A percentile compares a stretch with the other conserved stretches of the same genome.
Evolutionary conservation across 2,113 vertebrate genomes (phyloP).

Genomic region (Oriolus oriolus): DNA sequence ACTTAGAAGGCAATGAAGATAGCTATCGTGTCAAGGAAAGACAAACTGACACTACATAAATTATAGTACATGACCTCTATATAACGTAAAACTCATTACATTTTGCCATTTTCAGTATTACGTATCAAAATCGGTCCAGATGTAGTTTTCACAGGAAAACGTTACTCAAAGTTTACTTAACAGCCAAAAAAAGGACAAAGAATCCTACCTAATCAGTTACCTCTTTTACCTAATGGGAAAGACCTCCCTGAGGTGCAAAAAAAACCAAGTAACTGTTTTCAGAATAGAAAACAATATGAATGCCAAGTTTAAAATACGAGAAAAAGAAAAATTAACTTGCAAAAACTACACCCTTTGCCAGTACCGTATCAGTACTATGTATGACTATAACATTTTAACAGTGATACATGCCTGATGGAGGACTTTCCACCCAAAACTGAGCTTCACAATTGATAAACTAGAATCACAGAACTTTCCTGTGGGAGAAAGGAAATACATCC

Average conservation of each 20-base stretch:
- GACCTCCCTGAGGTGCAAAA: not conserved
- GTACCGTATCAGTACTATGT: rapidly evolving
- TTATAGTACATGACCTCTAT: not conserved
- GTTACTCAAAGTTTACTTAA: not conserved
- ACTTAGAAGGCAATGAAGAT: not conserved
- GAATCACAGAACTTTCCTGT: not conserved
- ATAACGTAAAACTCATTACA: not conserved
- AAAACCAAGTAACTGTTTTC: not conserved
- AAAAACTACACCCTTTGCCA: not conserved
- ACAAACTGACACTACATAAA: not conserved
- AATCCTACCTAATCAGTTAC: not conserved
- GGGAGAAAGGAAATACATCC: not conserved
- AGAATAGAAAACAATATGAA: not conserved
- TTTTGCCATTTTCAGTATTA: not conserved
- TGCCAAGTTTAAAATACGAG: not conserved
- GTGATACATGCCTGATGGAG: not conserved
- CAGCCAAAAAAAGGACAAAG: not conserved
- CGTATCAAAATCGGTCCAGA: not conserved
- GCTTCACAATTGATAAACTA: not conserved
- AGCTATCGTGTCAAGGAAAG: not conserved
- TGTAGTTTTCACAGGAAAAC: not conserved
- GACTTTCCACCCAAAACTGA: not conserved
- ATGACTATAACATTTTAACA: not conserved
- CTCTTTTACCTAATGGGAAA: not conserved
- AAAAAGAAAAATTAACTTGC: not conserved